Conservation (phyloP, 2,113 vertebrate genomes). For the Grammomys dolichurus region DNA sequence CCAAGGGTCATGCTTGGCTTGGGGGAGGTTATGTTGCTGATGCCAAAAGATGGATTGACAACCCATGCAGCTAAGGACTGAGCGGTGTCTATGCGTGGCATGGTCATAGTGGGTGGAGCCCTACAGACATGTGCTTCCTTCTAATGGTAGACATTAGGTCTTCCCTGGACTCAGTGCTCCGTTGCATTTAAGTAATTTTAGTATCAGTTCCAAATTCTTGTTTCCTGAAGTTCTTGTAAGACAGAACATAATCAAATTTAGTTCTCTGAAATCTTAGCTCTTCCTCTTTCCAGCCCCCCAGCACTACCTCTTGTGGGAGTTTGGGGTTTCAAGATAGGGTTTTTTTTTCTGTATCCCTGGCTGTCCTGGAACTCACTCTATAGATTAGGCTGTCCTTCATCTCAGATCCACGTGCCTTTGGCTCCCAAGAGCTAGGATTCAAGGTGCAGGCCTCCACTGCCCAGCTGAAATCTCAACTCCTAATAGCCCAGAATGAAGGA, state of each 20-base stretch:
- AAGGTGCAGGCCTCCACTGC: neutral
- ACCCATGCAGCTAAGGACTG: neutral
- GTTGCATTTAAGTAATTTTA: accelerated
- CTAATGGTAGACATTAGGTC: neutral
- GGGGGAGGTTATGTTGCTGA: neutral
- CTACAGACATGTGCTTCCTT: neutral
- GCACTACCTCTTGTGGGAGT: neutral
- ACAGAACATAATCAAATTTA: too few relatives aligned
- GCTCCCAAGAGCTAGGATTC: neutral
- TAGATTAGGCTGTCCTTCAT: neutral
- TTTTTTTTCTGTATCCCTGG: neutral
- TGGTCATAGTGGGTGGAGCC: neutral
- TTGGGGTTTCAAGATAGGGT: neutral
- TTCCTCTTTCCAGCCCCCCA: too few relatives aligned
- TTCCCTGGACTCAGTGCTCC: accelerated
- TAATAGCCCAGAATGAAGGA: neutral
- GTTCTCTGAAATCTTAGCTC: neutral
- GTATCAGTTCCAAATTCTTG: neutral
- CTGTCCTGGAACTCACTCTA: neutral
- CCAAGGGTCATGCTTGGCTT: neutral
- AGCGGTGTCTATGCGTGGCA: neutral
- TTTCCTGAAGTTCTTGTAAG: neutral
- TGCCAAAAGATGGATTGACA: neutral
- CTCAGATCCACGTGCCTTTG: neutral
- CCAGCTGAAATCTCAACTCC: neutral